Evolutionary conservation across 2,888 invertebrate species (phyloP), one percentile per base, ranked within the genome.

Genomic region (Oscheius sp.): DNA sequence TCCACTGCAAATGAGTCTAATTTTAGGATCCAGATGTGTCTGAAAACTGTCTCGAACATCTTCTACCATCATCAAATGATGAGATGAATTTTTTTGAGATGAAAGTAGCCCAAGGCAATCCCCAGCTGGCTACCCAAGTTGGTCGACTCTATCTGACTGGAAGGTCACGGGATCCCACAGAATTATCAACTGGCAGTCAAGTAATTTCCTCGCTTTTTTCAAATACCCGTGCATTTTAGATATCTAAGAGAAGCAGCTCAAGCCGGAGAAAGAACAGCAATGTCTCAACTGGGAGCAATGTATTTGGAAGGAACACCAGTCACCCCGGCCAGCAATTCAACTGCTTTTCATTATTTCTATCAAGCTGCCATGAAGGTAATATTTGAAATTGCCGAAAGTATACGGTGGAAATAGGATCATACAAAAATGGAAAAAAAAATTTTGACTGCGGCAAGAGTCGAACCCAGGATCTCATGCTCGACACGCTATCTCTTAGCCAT

Each of bases 201-300:
- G 76, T 76, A 63, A 23, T 29, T 43, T 2, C 18, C 13, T 6
- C 27, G 21, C 7, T 21, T 59, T 59, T 3, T 27, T 18, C 7
- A 6, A 29, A 16, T n/a, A 41, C 7, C 9, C 43, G 25, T 5
- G 23, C 1, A 12, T 1, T 63, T 23, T 29, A 88, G 90, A 75
- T 91, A 91, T 79, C 90, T 91, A 76, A 75, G 84, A 5, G 93
- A 94, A 89, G 99, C 98, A 0, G 96, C 97, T 0, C 95, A 96
- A 89, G 93, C 95, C 0, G 97, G 96, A 12, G 97, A 96, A 90
- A 93, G 96, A 0, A 93, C 96, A 86, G 98, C 98, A 0, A 94
- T 95, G 92, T 98, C 96, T 0, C 98, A 95, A 90, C 91, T 99
- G n/a, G 99, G 99, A 81, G 97, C 96, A 93, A 96, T 99, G 89